phyloP scores from a whole-genome alignment of 2,888 invertebrate genomes.

The Acheta domesticus region DNA sequence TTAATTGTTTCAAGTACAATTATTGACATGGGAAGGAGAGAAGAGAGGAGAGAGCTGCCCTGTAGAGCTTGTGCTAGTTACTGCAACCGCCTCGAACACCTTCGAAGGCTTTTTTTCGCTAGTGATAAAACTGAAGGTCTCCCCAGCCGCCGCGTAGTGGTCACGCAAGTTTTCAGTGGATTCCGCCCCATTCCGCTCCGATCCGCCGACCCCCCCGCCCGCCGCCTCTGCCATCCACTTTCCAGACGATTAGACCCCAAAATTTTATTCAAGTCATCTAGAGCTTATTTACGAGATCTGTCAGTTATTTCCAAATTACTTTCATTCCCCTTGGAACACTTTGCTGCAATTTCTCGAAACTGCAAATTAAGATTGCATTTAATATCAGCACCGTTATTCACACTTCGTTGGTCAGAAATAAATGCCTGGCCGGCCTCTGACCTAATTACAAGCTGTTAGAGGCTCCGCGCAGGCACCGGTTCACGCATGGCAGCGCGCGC shows the following conservation, averaged over 20 bases:
- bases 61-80: too few species aligned
- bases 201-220: not conserved
- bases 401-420: slow-evolving; percentile 3
- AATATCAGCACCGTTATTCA: slow-evolving; percentile 18
- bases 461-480: not conserved
- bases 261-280: not conserved
- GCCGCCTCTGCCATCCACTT: not conserved
- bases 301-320: not conserved
- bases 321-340: not conserved
- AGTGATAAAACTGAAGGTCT: too few species aligned
- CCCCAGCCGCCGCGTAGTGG: not conserved
- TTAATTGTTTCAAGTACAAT: too few species aligned
- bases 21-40: too few species aligned
- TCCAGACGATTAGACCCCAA: not conserved
- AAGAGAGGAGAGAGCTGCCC: too few species aligned
- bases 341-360: not conserved
- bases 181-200: not conserved
- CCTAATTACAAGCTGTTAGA: not conserved
- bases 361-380: not conserved
- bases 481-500: too few species aligned
- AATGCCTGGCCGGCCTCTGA: not conserved
- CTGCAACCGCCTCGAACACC: too few species aligned
- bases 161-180: not conserved
- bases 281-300: not conserved
- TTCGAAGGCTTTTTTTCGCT: too few species aligned